Percentiles rank a stretch among this genome's conserved stretches.
phyloP scores from a whole-genome alignment of 2,797 vertebrate genomes.

The Lateolabrax maculatus region DNA sequence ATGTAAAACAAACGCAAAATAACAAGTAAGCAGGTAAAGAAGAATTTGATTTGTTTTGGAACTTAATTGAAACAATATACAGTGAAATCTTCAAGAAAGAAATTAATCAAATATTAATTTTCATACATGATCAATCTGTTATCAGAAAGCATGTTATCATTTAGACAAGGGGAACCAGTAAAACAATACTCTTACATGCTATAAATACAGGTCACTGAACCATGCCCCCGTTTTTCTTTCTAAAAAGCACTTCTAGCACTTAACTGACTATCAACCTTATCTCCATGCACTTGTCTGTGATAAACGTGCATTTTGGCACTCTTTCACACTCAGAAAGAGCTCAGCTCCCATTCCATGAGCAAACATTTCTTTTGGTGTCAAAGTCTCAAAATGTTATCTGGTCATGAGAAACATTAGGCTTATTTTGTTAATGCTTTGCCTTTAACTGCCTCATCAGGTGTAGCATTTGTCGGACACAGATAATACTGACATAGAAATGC shows the following conservation, averaged over 20 bases:
- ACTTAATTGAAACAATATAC: not conserved
- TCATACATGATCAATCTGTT: not conserved
- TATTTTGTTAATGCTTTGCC: slow-evolving; percentile 15
- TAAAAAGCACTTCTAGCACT: not conserved
- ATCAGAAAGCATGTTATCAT: not conserved
- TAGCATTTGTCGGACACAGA: not conserved
- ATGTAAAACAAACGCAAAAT: no score
- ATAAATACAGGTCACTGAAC: not conserved
- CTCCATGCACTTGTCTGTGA: not conserved
- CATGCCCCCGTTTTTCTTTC: not conserved
- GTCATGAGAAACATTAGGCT: not conserved
- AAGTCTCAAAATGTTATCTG: slow-evolving; percentile 29
- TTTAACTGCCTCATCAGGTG: slow-evolving; percentile 2
- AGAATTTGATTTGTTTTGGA: not conserved
- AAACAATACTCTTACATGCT: not conserved
- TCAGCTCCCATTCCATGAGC: not conserved
- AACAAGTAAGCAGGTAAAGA: not conserved
- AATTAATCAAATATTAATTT: not conserved
- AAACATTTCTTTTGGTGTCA: slow-evolving; percentile 13
- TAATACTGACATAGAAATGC: not conserved
- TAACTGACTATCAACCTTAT: not conserved
- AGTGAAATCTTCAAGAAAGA: not conserved
- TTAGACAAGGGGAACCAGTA: not conserved
- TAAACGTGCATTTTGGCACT: not conserved
- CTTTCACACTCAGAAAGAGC: slow-evolving; percentile 1